phyloP scores from a whole-genome alignment of 2,113 vertebrate genomes.

The Megalops atlanticus region DNA sequence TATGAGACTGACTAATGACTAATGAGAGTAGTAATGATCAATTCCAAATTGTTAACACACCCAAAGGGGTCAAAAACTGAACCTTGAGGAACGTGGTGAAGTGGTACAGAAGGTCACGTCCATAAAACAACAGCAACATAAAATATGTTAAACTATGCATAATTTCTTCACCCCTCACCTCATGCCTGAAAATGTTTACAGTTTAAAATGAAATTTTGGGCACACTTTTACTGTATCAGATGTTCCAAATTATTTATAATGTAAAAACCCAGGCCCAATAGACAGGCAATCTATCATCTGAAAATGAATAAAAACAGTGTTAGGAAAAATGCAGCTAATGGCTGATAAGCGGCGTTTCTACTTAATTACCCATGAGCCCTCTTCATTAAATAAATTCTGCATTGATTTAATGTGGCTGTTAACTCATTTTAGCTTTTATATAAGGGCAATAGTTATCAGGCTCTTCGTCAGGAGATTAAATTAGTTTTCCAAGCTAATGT shows the following conservation, averaged over 20 bases:
- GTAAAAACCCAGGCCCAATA: slow-evolving; percentile 10
- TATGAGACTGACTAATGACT: too few relatives aligned
- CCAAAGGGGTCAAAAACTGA: neutral
- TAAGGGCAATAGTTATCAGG: slow-evolving; percentile 6
- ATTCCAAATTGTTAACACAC: neutral
- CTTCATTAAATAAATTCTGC: slow-evolving; percentile 11
- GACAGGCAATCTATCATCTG: slow-evolving; percentile 4
- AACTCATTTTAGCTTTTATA: neutral
- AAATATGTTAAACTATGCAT: neutral
- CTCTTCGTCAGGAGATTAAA: neutral
- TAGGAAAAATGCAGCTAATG: slow-evolving; percentile 9
- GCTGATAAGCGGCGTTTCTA: neutral
- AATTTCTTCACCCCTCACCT: neutral
- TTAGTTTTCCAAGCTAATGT: neutral
- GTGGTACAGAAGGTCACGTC: neutral
- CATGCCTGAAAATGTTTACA: neutral
- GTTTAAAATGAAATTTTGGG: neutral
- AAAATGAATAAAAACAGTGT: slow-evolving; percentile 10
- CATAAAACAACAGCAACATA: neutral
- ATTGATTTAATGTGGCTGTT: neutral
- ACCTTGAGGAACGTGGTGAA: neutral
- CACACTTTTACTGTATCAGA: neutral
- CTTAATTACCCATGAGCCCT: slow-evolving; percentile 27
- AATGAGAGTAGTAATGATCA: too few relatives aligned
- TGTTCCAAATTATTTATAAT: slow-evolving; percentile 10